Evolutionary conservation across 2,113 vertebrate species (phyloP).

Genomic region (Mormyrus iriodes): DNA sequence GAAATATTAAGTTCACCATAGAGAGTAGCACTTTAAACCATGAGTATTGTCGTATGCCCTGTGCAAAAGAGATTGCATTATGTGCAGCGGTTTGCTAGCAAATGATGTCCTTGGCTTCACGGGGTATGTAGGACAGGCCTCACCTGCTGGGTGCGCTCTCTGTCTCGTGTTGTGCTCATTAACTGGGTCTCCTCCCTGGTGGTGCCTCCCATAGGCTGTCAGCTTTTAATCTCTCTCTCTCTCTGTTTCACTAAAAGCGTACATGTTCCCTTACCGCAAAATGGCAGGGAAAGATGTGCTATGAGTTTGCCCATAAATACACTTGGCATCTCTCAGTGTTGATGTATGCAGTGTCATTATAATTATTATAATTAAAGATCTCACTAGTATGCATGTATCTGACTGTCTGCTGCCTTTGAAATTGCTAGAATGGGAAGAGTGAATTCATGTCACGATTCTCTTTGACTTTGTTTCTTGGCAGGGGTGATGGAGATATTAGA

Average conservation of each 20-base stretch:
- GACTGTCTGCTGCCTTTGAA: background rate
- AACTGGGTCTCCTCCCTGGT: conserved; percentile 35
- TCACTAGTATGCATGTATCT: background rate
- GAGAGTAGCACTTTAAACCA: background rate
- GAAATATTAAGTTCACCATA: background rate
- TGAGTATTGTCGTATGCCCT: background rate
- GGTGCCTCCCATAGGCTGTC: conserved; percentile 18
- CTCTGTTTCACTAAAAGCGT: background rate
- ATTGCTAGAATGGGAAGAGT: background rate
- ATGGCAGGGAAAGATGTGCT: background rate
- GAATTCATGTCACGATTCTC: background rate
- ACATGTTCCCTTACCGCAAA: background rate
- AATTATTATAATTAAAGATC: background rate
- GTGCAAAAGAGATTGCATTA: background rate
- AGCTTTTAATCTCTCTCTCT: background rate
- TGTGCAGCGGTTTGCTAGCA: background rate
- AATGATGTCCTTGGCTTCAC: background rate
- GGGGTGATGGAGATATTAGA: background rate
- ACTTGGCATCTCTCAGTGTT: too few relatives aligned
- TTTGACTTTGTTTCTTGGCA: background rate
- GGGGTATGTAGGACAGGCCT: background rate
- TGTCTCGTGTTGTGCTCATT: conserved; percentile 7
- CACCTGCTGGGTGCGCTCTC: background rate
- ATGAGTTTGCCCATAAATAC: background rate
- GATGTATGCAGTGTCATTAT: background rate